Evolutionary conservation across 1,140 invertebrate genomes (phyloP), one percentile per base, ranked within the genome.

Genomic region (Pseudomyrmex gracilis): DNA sequence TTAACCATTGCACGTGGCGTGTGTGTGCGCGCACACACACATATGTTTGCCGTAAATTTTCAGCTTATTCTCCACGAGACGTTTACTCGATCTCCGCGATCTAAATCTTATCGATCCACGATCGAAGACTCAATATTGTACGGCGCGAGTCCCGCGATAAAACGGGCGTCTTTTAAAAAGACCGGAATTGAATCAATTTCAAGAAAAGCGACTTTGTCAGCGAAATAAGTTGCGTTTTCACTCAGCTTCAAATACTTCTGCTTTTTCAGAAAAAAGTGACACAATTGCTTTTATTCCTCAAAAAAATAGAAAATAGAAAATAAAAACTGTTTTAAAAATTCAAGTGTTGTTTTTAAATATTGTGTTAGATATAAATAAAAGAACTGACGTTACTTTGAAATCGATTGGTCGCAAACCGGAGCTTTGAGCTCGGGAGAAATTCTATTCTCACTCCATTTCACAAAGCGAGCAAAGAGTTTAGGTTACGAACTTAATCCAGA

Each of bases 401-500:
- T 85, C 24, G 58, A 70, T 73, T 60, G 53, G 45, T 53, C 51
- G 43, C 53, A 63, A 85, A 82, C 73, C 70, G 43, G 51, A 61
- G 51, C 51, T 49, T 84, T 20, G 47, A 66, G 20, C 17, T 5
- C 17, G 10, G 55, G 24, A 60, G 61, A 80, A 84, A 66, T 47
- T 9, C 64, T 55, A 55, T 34, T 83, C 73, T 45, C 22, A 67
- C 45, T 51, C n/a, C 71, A 22, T 68, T 64, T 73, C 53, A 17
- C 47, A n/a, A 51, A 17, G 49, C 13, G n/a, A 10, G 66, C 2
- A 2, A 12, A 61, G 20, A 15, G n/a, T n/a, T n/a, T n/a, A 15
- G 7, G 34, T 34, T 13, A 4, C 24, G 3, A 10, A 76, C 57
- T 66, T 84, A 85, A 86, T 73, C 43, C 53, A 58, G 45, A 58